Percentiles rank a stretch among this genome's conserved stretches.
These are phyloP conservation scores for Strigops habroptila DNA, from an alignment of 2,113 vertebrate genomes.

Conservation along the genomic window DNA sequence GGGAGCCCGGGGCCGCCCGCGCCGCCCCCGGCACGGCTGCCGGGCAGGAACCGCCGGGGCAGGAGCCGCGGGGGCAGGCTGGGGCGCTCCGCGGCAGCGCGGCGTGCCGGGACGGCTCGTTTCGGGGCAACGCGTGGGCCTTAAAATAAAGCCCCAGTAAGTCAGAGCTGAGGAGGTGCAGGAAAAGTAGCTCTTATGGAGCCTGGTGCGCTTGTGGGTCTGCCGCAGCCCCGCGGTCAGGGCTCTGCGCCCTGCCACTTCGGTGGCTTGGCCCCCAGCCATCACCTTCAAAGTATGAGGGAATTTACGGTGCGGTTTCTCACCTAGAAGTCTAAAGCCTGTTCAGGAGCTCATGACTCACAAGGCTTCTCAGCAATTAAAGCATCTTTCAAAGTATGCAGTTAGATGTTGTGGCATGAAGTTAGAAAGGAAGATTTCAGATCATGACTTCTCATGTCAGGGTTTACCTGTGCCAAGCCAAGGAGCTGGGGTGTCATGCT, in stretches of 20 bases:
- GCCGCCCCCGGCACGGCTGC: not conserved
- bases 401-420: not conserved
- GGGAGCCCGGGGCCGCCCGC: accelerated
- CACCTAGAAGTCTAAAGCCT: not conserved
- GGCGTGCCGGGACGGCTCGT: not conserved
- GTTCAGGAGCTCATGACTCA: not conserved
- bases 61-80: not conserved
- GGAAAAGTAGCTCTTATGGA: not conserved
- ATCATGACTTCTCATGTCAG: not conserved
- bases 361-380: not conserved
- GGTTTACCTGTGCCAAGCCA: not conserved
- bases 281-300: not conserved
- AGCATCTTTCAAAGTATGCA: not conserved
- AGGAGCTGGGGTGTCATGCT: not conserved
- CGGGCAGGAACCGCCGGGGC: accelerated
- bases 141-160: not conserved
- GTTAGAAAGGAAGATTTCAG: not conserved
- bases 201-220: not conserved
- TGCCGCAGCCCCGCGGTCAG: not conserved
- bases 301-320: not conserved
- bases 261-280: not conserved
- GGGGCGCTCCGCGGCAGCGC: not conserved
- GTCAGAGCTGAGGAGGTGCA: not conserved
- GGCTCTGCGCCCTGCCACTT: not conserved
- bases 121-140: not conserved